Evolutionary conservation across 2,888 invertebrate genomes (phyloP).

Genomic region (Doris montereyensis): DNA sequence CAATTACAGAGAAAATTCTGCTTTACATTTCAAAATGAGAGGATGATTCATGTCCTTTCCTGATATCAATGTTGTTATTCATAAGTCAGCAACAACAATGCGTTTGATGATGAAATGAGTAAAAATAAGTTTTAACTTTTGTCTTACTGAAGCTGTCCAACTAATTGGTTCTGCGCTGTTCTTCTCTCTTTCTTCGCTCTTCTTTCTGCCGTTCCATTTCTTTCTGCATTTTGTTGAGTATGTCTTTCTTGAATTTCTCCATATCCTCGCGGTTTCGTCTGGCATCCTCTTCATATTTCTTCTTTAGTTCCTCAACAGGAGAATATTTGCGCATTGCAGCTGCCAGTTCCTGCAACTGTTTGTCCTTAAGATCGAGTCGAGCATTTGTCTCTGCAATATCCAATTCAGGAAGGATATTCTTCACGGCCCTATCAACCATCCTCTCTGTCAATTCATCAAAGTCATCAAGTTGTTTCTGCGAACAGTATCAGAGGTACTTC

Average conservation of each 20-base stretch:
- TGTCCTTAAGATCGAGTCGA: constrained; percentile 64
- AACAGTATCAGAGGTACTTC: too few relatives aligned
- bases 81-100: too few relatives aligned
- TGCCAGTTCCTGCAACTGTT: constrained; percentile 65
- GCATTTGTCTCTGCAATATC: constrained; percentile 62
- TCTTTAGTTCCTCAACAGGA: constrained; percentile 59
- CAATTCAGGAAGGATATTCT: constrained; percentile 56
- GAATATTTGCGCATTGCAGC: constrained; percentile 65
- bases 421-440: constrained; percentile 56
- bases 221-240: constrained; percentile 58
- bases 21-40: too few relatives aligned
- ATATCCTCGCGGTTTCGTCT: constrained; percentile 55
- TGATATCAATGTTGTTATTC: too few relatives aligned
- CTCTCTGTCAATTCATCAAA: constrained; percentile 65
- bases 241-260: constrained; percentile 54
- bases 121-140: neutral
- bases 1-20: too few relatives aligned
- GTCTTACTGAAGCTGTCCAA: constrained; percentile 57
- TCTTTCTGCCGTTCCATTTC: constrained; percentile 60
- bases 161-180: constrained; percentile 59
- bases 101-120: too few relatives aligned
- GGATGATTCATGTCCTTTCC: too few relatives aligned
- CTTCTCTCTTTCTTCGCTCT: constrained; percentile 57
- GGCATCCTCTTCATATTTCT: constrained; percentile 65
- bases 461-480: constrained; percentile 60